phyloP scores from a whole-genome alignment of 2,113 vertebrate species.

The Nothobranchius furzeri region DNA sequence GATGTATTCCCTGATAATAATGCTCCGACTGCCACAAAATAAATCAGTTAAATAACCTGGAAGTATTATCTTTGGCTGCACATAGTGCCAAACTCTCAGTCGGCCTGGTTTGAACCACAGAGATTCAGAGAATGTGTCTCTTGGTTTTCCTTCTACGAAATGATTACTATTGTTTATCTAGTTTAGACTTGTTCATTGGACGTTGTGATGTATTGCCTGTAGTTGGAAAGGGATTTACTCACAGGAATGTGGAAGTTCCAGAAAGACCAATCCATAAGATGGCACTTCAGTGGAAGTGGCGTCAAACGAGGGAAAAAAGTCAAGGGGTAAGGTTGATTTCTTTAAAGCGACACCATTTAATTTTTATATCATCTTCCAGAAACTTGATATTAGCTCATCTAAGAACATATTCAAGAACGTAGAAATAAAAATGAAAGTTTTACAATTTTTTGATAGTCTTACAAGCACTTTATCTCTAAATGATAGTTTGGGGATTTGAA shows the following conservation, averaged over 20 bases:
- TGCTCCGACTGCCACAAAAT: neutral
- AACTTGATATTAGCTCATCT: neutral
- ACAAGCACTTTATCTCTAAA: neutral
- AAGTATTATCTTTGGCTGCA: neutral
- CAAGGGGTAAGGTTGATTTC: neutral
- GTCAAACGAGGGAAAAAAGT: neutral
- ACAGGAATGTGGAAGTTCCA: constrained; percentile 43
- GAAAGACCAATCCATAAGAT: constrained; percentile 6
- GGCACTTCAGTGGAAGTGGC: neutral
- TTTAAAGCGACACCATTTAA: neutral
- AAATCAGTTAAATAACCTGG: constrained; percentile 3
- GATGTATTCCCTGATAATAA: neutral
- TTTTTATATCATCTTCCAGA: neutral
- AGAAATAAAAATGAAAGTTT: no score
- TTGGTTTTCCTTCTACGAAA: neutral
- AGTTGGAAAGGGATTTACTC: neutral
- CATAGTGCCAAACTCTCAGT: neutral
- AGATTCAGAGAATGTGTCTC: no score
- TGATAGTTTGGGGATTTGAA: neutral
- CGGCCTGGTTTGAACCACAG: no score
- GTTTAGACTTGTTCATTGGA: neutral
- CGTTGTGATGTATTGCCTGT: neutral
- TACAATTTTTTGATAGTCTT: neutral
- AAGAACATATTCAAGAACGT: no score
- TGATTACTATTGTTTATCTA: neutral